Conservation (phyloP, 2,888 invertebrate genomes). For the Orthosia cruda region DNA sequence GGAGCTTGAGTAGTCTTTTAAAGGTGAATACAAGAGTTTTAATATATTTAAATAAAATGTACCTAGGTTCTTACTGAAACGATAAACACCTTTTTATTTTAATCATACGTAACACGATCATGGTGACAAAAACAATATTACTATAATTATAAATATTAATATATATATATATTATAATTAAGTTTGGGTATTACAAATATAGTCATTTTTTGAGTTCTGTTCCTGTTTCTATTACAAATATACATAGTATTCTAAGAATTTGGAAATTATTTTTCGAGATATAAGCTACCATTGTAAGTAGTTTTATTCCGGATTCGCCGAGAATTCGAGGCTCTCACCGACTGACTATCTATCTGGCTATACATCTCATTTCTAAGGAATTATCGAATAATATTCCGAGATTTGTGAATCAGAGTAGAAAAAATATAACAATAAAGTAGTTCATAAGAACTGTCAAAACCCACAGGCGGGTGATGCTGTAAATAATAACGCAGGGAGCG, state of each 20-base stretch:
- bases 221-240: too few relatives aligned
- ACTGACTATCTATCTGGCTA: not conserved
- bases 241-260: not conserved
- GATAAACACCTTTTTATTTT: not conserved
- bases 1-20: not conserved
- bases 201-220: not conserved
- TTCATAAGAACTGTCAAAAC: not conserved
- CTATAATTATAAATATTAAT: not conserved
- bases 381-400: not conserved
- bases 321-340: not conserved
- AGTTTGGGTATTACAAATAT: too few relatives aligned
- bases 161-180: too few relatives aligned
- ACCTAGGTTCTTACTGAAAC: not conserved
- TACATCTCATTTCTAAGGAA: not conserved
- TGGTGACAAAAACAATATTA: not conserved
- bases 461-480: not conserved
- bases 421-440: not conserved
- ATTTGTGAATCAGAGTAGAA: not conserved
- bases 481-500: slow-evolving; percentile 5
- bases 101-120: not conserved
- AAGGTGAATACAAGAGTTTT: not conserved
- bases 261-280: not conserved
- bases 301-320: not conserved
- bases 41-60: not conserved
- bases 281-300: not conserved